Conservation (phyloP, 2,797 vertebrate genomes). For the Falco biarmicus region DNA sequence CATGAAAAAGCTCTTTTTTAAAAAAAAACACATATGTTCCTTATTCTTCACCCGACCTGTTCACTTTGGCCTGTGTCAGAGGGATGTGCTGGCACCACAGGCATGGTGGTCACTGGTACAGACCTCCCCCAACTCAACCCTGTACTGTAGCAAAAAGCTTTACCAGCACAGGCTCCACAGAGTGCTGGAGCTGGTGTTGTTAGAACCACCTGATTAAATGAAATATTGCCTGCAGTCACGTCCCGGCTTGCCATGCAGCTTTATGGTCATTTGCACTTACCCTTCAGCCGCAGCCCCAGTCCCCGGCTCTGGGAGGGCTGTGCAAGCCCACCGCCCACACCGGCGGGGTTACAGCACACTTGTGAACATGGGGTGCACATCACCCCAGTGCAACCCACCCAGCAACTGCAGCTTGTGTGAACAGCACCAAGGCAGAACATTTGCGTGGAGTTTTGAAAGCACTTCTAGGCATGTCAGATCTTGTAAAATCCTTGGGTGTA, state of each 20-base stretch:
- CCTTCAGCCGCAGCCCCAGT: not conserved
- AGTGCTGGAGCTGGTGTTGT: not conserved
- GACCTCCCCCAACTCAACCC: not conserved
- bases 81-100: not conserved
- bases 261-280: not conserved
- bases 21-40: not conserved
- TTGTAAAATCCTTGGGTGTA: not conserved
- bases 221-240: not conserved
- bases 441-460: not conserved
- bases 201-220: not conserved
- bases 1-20: not conserved
- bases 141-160: not conserved
- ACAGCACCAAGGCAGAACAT: not conserved
- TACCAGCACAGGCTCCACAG: not conserved
- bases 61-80: not conserved
- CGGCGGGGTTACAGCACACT: not conserved
- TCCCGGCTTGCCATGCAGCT: not conserved
- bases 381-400: not conserved
- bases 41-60: not conserved
- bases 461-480: not conserved
- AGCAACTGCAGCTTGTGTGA: not conserved
- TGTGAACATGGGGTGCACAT: rapidly evolving
- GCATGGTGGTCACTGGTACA: not conserved
- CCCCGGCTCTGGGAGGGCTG: not conserved
- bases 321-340: not conserved